phyloP scores from a whole-genome alignment of 2,797 vertebrate species.

The Gymnothorax reevesii region DNA sequence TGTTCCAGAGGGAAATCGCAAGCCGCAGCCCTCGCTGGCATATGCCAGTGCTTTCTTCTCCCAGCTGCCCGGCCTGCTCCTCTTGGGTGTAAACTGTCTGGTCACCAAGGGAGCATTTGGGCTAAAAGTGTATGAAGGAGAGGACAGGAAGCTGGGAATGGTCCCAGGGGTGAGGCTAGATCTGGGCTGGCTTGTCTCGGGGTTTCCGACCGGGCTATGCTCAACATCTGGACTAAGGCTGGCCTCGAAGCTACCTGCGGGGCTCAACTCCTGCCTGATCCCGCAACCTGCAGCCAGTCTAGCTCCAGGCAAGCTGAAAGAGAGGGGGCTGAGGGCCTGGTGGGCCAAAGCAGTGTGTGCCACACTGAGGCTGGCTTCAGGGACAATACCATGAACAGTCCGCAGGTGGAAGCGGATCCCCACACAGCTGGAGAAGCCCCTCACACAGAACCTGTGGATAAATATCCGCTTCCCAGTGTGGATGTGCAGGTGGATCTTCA shows the following conservation, averaged over 20 bases:
- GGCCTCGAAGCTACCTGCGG: slow-evolving; percentile 17
- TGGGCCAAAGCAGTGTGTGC: slow-evolving; percentile 12
- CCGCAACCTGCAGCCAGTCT: slow-evolving; percentile 12
- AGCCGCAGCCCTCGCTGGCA: slow-evolving; percentile 76
- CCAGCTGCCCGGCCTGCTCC: slow-evolving; percentile 35
- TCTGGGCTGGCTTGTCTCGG: neutral
- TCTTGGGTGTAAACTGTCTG: neutral
- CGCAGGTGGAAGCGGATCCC: slow-evolving; percentile 78
- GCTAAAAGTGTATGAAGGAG: neutral
- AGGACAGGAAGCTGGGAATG: slow-evolving; percentile 33
- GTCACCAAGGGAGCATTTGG: neutral
- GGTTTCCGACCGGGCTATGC: slow-evolving; percentile 28
- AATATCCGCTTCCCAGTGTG: slow-evolving; percentile 79
- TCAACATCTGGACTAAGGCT: neutral
- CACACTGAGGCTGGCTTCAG: slow-evolving; percentile 51
- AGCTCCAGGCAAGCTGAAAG: neutral
- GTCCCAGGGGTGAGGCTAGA: neutral
- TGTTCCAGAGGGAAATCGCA: slow-evolving; percentile 72
- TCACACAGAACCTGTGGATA: slow-evolving; percentile 70
- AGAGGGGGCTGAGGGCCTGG: slow-evolving; percentile 45
- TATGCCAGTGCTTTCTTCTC: slow-evolving; percentile 52
- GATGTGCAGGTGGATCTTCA: slow-evolving; percentile 76
- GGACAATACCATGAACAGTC: slow-evolving; percentile 68
- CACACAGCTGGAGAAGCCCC: slow-evolving; percentile 75
- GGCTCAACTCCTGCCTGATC: slow-evolving; percentile 33